Conservation (phyloP, 2,888 invertebrate species). For the Acrocyrtus sp. region DNA sequence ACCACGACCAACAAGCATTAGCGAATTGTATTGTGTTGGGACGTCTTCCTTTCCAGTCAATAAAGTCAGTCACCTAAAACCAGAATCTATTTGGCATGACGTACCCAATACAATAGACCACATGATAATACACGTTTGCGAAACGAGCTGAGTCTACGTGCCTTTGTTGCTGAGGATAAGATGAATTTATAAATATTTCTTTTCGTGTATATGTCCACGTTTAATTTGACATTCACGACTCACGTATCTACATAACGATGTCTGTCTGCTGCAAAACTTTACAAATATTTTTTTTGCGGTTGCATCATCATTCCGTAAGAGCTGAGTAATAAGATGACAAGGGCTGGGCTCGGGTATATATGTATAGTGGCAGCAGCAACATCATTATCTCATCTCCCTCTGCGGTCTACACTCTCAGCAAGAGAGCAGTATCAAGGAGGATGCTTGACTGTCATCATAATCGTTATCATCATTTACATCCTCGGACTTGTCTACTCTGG, state of each 20-base stretch:
- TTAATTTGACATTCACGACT: background rate
- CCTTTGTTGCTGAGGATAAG: background rate
- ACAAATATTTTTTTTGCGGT: background rate
- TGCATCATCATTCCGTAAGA: too few relatives aligned
- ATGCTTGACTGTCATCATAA: slow-evolving; percentile 22
- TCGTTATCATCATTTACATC: slow-evolving; percentile 4
- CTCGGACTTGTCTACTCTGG: background rate
- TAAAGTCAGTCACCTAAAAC: slow-evolving; percentile 39
- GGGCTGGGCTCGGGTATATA: too few relatives aligned
- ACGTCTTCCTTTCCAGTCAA: slow-evolving; percentile 38
- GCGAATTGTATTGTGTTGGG: slow-evolving; percentile 10
- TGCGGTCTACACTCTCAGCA: background rate
- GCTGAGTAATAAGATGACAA: too few relatives aligned
- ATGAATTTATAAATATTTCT: background rate
- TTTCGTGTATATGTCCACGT: background rate
- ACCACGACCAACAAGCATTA: background rate
- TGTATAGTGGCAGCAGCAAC: background rate
- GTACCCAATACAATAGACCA: background rate
- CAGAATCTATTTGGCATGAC: slow-evolving; percentile 37
- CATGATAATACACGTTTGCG: too few relatives aligned
- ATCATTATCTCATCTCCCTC: background rate
- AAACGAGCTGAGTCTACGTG: too few relatives aligned
- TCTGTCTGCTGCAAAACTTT: background rate
- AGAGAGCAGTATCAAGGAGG: too few relatives aligned
- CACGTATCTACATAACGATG: background rate